Conservation (phyloP, 2,113 vertebrate species). For the Limanda limanda region DNA sequence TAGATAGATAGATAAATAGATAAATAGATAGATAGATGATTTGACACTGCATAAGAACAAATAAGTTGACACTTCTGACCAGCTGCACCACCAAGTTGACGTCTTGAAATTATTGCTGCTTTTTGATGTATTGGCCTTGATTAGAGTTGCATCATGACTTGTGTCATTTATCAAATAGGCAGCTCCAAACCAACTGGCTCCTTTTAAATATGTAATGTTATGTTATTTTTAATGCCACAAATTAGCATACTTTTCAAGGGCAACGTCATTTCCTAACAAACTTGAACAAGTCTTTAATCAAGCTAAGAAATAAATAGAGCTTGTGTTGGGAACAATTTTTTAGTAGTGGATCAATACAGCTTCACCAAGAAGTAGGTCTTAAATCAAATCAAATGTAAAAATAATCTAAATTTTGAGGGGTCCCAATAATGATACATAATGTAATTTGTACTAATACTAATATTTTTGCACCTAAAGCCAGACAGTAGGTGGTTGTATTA, state of each 20-base stretch:
- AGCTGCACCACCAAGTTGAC: too few species aligned
- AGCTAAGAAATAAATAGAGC: not conserved
- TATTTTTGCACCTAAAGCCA: not conserved
- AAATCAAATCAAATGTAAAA: too few species aligned
- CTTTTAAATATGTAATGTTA: not conserved
- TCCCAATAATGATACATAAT: too few species aligned
- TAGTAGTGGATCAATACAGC: not conserved
- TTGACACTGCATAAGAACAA: too few species aligned
- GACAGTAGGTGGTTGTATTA: not conserved
- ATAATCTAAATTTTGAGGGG: too few species aligned
- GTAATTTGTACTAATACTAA: too few species aligned
- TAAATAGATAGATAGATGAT: too few species aligned
- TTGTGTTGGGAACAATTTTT: not conserved
- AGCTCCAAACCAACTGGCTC: not conserved
- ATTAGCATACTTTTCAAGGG: not conserved
- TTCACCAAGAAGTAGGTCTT: not conserved
- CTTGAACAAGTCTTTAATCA: too few species aligned
- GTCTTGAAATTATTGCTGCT: not conserved
- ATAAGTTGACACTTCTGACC: too few species aligned
- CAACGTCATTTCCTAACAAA: not conserved
- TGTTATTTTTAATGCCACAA: not conserved
- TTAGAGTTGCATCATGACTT: not conserved
- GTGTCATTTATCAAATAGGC: constrained; percentile 2
- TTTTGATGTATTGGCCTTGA: constrained; percentile 9
- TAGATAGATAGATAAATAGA: too few species aligned